These are phyloP conservation scores for Exaiptasia diaphana DNA, from an alignment of 64 coral and sea anemone genomes.

Conservation along the genomic window DNA sequence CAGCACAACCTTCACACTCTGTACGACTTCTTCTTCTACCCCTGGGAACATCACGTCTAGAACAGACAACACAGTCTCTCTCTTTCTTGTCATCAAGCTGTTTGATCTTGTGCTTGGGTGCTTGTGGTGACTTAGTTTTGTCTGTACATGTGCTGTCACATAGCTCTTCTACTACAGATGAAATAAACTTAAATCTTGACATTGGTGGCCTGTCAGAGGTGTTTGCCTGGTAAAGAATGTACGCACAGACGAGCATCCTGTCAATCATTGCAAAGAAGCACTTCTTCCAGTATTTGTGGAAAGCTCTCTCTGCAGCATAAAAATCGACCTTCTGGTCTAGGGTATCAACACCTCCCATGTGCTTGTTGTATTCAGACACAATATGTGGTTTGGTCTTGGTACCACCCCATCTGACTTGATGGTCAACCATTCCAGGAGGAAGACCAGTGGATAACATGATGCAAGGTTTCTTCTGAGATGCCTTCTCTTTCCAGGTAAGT, in stretches of 20 bases:
- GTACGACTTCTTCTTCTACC: slow-evolving; percentile 15
- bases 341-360: slow-evolving; percentile 27
- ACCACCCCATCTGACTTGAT: background rate
- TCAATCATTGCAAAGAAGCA: slow-evolving; percentile 24
- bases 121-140: too few species aligned
- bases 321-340: slow-evolving; percentile 11
- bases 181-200: background rate
- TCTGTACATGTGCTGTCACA: too few species aligned
- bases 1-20: slow-evolving; percentile 32
- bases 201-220: background rate
- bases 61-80: slow-evolving; percentile 42
- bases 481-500: slow-evolving; percentile 2
- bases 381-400: background rate
- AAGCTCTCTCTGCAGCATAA: background rate
- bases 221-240: background rate
- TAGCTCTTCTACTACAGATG: background rate
- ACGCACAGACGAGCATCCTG: background rate
- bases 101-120: background rate
- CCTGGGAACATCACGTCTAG: slow-evolving; percentile 8
- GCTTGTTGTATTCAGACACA: slow-evolving; percentile 12
- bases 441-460: background rate
- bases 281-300: slow-evolving; percentile 19
- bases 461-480: slow-evolving; percentile 13
- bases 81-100: slow-evolving; percentile 2
- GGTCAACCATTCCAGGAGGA: background rate